A percentile compares a stretch with the other conserved stretches of the same genome.
phyloP scores from a whole-genome alignment of 2,888 invertebrate genomes.

The Strigamia crassipes region DNA sequence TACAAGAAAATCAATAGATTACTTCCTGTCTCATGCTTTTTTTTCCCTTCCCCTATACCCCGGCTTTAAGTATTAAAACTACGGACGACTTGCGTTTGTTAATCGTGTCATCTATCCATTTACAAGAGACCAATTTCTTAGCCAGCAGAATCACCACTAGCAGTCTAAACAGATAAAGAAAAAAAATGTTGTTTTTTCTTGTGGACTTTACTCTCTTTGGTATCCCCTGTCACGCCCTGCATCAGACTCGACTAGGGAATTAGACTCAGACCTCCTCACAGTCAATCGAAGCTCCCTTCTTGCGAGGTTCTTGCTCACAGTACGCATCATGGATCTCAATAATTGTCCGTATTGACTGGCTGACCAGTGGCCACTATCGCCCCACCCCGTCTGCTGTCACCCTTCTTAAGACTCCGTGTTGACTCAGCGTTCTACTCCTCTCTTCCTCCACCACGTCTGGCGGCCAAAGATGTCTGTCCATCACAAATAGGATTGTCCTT shows the following conservation, averaged over 20 bases:
- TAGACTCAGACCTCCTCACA: constrained; percentile 16
- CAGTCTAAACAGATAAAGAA: constrained; percentile 16
- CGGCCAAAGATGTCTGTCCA: constrained; percentile 24
- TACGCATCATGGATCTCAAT: constrained; percentile 41
- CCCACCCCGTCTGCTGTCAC: constrained; percentile 10
- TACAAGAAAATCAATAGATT: constrained; percentile 3
- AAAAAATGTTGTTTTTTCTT: constrained; percentile 18
- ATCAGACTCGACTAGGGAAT: constrained; percentile 8
- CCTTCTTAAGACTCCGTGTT: constrained; percentile 22
- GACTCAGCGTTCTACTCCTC: constrained; percentile 30
- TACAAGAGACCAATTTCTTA: constrained; percentile 16
- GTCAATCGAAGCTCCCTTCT: constrained; percentile 21
- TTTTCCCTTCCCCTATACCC: background rate
- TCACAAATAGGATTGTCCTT: constrained; percentile 23
- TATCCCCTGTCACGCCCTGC: constrained; percentile 21
- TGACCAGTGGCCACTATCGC: constrained; percentile 11
- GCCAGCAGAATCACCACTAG: constrained; percentile 17
- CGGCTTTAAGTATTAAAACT: constrained; percentile 16
- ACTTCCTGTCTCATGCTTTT: background rate
- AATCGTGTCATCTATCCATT: constrained; percentile 21
- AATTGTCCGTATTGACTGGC: constrained; percentile 45
- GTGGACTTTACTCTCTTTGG: constrained; percentile 12
- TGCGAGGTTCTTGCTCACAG: constrained; percentile 25
- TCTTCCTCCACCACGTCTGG: constrained; percentile 5
- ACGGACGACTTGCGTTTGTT: background rate